Conservation (phyloP, 2,888 invertebrate genomes). For the Zootermopsis nevadensis region DNA sequence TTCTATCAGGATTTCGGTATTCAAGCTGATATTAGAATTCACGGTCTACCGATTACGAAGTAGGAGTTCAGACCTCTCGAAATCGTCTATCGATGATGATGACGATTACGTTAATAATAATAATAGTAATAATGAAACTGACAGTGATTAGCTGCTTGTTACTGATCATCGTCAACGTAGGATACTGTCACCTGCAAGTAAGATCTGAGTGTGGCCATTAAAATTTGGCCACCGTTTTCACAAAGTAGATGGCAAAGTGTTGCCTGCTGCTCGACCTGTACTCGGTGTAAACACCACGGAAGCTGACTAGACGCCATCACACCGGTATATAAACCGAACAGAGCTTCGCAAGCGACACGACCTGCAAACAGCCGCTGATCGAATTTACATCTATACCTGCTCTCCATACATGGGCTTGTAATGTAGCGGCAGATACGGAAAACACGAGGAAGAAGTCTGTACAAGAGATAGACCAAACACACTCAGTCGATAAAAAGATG, state of each 20-base stretch:
- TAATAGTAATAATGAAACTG: too few relatives aligned
- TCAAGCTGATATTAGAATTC: too few relatives aligned
- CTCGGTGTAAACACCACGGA: background rate
- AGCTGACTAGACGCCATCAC: background rate
- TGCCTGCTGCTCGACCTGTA: background rate
- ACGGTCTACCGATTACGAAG: too few relatives aligned
- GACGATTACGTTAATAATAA: too few relatives aligned
- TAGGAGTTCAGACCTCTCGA: too few relatives aligned
- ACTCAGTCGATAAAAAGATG: background rate
- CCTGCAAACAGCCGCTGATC: conserved; percentile 21
- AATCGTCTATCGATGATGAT: too few relatives aligned
- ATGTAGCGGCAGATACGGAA: background rate
- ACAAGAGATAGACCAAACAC: conserved; percentile 11
- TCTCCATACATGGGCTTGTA: conserved; percentile 1
- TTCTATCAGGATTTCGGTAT: too few relatives aligned
- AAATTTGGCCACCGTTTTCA: conserved; percentile 3
- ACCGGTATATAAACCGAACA: conserved; percentile 5
- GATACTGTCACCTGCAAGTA: too few relatives aligned
- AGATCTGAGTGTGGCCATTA: background rate
- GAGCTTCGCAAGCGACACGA: conserved; percentile 9
- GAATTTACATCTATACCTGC: conserved; percentile 21
- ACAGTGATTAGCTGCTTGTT: too few relatives aligned
- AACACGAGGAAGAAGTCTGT: background rate
- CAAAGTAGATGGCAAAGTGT: background rate
- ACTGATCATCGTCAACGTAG: too few relatives aligned